Percentiles rank a stretch among this genome's conserved stretches.
Conservation (phyloP, 64 coral and sea anemone species). For the Pocillopora damicornis region DNA sequence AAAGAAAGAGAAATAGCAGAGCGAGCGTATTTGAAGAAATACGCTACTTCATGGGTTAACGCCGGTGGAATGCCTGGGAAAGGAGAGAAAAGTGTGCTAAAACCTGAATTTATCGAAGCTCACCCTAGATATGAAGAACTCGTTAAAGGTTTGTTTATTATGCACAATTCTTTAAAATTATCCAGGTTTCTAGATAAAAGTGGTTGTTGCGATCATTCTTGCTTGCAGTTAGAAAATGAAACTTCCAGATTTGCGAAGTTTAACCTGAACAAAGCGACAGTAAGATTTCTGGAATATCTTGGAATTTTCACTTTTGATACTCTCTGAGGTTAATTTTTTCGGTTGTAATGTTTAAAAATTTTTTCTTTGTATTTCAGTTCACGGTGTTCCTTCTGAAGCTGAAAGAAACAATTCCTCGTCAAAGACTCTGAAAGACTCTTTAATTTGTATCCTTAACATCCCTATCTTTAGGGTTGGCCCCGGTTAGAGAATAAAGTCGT, state of each 20-base stretch:
- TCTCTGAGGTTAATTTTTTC: no score
- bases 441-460: conserved; percentile 78
- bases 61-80: conserved; percentile 45
- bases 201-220: no score
- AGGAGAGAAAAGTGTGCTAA: conserved; percentile 13
- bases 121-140: conserved; percentile 61
- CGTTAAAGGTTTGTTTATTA: conserved; percentile 11
- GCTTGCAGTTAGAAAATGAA: no score
- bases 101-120: conserved; percentile 20
- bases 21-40: conserved; percentile 67
- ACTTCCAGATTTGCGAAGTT: no score
- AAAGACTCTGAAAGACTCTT: conserved; percentile 75
- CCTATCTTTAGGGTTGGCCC: neutral
- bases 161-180: neutral
- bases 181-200: neutral
- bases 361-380: conserved; percentile 33
- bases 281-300: no score
- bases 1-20: conserved; percentile 65
- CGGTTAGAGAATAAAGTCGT: no score
- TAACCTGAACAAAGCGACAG: no score
- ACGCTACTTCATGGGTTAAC: conserved; percentile 36
- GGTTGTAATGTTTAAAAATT: neutral
- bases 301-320: no score
- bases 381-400: conserved; percentile 70
- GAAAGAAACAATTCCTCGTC: conserved; percentile 20